Conservation (phyloP, 2,113 vertebrate genomes). For the Neodontobutis hainanensis region DNA sequence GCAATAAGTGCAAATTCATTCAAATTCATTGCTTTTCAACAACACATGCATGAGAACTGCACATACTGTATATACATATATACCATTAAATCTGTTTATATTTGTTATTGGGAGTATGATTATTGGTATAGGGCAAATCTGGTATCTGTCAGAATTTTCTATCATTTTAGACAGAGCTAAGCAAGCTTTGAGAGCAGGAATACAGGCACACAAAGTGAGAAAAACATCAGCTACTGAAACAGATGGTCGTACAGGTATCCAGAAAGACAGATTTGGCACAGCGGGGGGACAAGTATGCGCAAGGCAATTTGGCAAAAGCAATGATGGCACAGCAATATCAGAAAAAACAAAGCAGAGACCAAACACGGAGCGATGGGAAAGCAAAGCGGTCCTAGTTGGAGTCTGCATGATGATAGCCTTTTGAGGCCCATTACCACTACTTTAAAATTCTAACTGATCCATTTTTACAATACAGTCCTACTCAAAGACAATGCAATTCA, state of each 20-base stretch:
- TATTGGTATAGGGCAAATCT: neutral
- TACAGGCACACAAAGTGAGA: neutral
- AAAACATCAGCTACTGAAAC: constrained; percentile 2
- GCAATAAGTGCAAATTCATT: too few species aligned
- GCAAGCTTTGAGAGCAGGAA: neutral
- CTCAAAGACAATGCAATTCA: constrained; percentile 68
- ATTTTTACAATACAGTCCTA: constrained; percentile 63
- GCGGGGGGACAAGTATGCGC: constrained; percentile 32
- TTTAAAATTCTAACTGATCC: constrained; percentile 71
- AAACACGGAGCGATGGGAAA: neutral
- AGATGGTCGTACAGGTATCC: constrained; percentile 22
- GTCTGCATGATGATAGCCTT: constrained; percentile 44
- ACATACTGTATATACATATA: too few species aligned
- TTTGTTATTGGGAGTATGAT: too few species aligned
- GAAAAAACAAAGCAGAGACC: constrained; percentile 13
- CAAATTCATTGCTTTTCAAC: too few species aligned
- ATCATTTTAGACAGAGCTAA: neutral
- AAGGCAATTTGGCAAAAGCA: constrained; percentile 45
- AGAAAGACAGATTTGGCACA: constrained; percentile 32
- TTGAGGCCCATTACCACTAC: constrained; percentile 59
- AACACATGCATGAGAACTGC: too few species aligned
- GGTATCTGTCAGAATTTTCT: neutral
- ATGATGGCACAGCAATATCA: constrained; percentile 28
- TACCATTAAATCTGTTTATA: too few species aligned
- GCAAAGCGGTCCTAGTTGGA: neutral